Base-by-base conservation (phyloP, 2,888 invertebrate genomes). In the Dynastes grantii region DNA sequence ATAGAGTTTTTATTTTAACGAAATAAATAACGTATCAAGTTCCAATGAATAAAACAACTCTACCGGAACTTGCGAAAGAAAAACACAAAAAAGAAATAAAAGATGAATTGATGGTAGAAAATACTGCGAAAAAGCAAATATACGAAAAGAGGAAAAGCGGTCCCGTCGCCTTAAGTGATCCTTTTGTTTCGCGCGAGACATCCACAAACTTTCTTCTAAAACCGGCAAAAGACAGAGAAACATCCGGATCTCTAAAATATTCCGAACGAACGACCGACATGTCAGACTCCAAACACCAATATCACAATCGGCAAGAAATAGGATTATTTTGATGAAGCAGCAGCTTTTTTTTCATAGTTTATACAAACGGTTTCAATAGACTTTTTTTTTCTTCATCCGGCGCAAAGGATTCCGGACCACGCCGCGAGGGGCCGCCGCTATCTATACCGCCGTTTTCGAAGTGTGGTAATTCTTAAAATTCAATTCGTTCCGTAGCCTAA, bases 381-480 rank as follows among this genome's bases (percentile, higher is more conserved):
- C 22, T 58, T 58, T 58, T n/a, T 55, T 58, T 9, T 53, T n/a
- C 11, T 22, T 58, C 22, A 5, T 16, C 55, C 22, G 11, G 53
- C 13, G 53, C 5, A 53, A 16, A 53, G 5, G 53, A 16, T 53
- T 53, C 53, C n/a, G 13, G 3, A 16, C 13, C 53, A 5, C 16
- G 55, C 55, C 8, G 9, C 22, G 22, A 8, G 55, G 22, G 8
- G 55, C 22, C 16, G 55, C 55, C 22, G 22, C 22, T 16, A 58
- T 58, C 22, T 22, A 16, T 8, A 6, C 55, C 22, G 9, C 16
- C 55, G 55, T 8, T 22, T 22, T 22, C 1, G 55, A 58, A 22
- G 22, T 58, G 55, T 58, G 55, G 55, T 22, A 58, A 58, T 58
- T 58, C 55, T 16, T 58, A 58, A 58, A 58, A 58, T 58, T 58